Evolutionary conservation across 2,888 invertebrate genomes (phyloP), one percentile per base, ranked within the genome.

Genomic region (Tetranychus piercei): DNA sequence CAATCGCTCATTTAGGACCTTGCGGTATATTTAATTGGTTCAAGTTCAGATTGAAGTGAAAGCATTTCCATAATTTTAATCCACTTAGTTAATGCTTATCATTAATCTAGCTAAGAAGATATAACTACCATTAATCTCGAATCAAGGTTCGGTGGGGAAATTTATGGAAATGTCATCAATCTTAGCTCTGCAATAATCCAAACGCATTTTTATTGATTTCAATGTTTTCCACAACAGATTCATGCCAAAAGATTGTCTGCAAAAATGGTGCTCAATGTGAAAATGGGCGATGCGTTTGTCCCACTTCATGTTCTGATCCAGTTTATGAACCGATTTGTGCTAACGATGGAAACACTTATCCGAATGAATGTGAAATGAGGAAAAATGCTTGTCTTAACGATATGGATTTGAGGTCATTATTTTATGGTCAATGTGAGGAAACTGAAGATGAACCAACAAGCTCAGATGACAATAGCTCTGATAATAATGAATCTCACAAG

Each of bases 301-400:
- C 64, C 45, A 55, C 55, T 8, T 23, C 23, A 15, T 73, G 73
- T 65, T 20, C 73, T 23, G 18, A 55, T 18, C n/a, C 18, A 4
- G 23, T 64, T 15, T 64, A 64, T 22, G 73, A 73, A 23, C 73
- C 73, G 23, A 73, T 73, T n/a, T 73, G 73, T 65, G 73, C 73
- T 18, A 73, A 73, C 23, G 73, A 73, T 55, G 73, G 73, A 7
- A 73, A 73, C 18, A 73, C 73, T 11, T 73, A 73, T 65, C 55
- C 55, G 8, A 73, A 73, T 65, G 45, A 55, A 34, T 73, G 73
- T 55, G 73, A 73, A 15, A 23, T 73, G 73, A 73, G 73, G 34
- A 55, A 65, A 73, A 34, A 43, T 18, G 73, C 73, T 23, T 73
- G 73, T 44, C 23, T 73, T 3, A 73, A 55, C 5, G 73, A 73